Base-by-base conservation (phyloP, 2,113 vertebrate species). In the Charina bottae region DNA sequence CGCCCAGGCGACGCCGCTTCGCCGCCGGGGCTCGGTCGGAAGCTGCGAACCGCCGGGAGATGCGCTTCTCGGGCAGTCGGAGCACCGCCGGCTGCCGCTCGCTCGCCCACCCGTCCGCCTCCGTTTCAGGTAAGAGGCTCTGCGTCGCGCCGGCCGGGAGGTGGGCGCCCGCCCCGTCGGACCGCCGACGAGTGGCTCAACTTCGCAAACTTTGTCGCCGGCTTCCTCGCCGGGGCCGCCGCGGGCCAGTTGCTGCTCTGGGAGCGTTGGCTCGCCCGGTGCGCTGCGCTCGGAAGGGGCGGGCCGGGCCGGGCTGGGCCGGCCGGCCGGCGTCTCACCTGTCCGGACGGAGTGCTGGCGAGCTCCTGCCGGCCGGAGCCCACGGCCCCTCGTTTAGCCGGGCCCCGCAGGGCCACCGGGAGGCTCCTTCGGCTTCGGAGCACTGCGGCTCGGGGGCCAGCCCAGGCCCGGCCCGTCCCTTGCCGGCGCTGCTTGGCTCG, bases 161-260 rank as follows among this genome's bases (percentile, higher is more conserved):
- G 88, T 46, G 85, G 91, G 89, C 72, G 83, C 4, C 49, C 88
- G 88, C 62, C 28, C 19, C 49, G 88, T 89, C 88, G 49, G 62
- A 21, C 17, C 19, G 78, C 85, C 64, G 37, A 28, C 53, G 64
- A 37, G 12, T 5, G 21, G 24, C 85, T 56, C 89, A 94, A 94
- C 95, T 95, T 95, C 93, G 90, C 93, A 95, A 95, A 95, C 92
- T 95, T 95, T 92, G 90, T 91, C 0, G 90, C 86, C 23, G 90
- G 46, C 83, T 62, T 64, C 54, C 87, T 85, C 0, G 64, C 53
- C 42, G 90, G 86, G 92, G 86, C 90, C 88, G 56, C 33, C 0
- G 26, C 58, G 12, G 3, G 64, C 64, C 64, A 15, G 6, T 19
- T n/a, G 33, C n/a, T 37, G 68, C 68, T 33, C 6, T 19, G 64